phyloP scores from a whole-genome alignment of 2,797 vertebrate genomes.

The Florisuga fusca region DNA sequence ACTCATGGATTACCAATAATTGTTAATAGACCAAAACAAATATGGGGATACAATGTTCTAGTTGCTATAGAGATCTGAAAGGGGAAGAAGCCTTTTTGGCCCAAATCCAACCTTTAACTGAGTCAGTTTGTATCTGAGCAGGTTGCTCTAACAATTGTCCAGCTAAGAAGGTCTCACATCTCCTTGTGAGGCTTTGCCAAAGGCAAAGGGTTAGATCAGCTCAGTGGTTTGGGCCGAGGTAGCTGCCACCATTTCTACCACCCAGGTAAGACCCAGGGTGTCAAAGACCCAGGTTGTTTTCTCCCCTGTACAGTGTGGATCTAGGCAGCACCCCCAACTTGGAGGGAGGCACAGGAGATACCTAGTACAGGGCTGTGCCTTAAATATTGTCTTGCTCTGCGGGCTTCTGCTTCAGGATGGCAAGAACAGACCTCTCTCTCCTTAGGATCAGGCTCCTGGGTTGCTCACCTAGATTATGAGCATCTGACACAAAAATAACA shows the following conservation, averaged over 20 bases:
- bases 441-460: neutral
- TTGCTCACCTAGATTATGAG: neutral
- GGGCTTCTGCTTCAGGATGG: neutral
- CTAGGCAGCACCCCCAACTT: neutral
- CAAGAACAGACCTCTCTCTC: neutral
- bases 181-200: neutral
- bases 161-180: neutral
- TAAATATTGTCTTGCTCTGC: neutral
- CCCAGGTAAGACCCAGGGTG: neutral
- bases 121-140: neutral
- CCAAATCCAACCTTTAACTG: neutral
- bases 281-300: neutral
- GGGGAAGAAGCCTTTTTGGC: neutral
- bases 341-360: neutral
- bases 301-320: neutral
- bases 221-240: neutral
- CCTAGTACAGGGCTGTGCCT: neutral
- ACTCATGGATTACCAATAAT: neutral
- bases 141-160: neutral
- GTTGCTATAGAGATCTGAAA: neutral
- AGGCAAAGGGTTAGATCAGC: neutral
- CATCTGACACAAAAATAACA: neutral
- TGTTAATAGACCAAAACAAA: slow-evolving; percentile 3
- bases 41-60: neutral
- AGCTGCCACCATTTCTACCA: neutral